phyloP scores from a whole-genome alignment of 2,888 invertebrate species.

The Hanleya hanleyi region DNA sequence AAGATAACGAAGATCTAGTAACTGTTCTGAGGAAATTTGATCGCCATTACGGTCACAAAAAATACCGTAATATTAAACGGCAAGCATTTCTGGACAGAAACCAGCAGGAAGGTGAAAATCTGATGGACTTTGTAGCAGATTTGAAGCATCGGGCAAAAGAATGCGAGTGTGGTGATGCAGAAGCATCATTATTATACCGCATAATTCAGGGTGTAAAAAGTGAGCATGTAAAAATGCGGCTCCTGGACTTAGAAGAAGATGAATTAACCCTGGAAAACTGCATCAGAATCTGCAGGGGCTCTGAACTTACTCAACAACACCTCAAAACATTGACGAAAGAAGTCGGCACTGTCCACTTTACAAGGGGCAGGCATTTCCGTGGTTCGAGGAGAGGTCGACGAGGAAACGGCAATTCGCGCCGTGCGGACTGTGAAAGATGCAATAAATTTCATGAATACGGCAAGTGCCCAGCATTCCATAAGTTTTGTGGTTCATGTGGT shows the following conservation, averaged over 20 bases:
- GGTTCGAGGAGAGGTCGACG: too few species aligned
- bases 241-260: neutral
- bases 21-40: neutral
- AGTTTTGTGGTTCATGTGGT: too few species aligned
- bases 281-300: neutral
- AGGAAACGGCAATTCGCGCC: too few species aligned
- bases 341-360: neutral
- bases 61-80: neutral
- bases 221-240: neutral
- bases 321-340: neutral
- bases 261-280: neutral
- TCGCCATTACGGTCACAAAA: neutral
- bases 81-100: slow-evolving; percentile 1
- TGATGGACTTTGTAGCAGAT: neutral
- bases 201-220: neutral
- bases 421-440: slow-evolving; percentile 9
- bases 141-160: neutral
- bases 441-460: slow-evolving; percentile 7
- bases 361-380: too few species aligned
- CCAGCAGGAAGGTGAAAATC: neutral
- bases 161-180: neutral
- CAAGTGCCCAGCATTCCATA: slow-evolving; percentile 21
- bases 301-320: neutral
- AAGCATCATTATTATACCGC: neutral
- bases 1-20: neutral